Percentiles rank a stretch among this genome's conserved stretches.
Conservation (phyloP, 2,888 invertebrate genomes). For the Pantelozetes paolii region DNA sequence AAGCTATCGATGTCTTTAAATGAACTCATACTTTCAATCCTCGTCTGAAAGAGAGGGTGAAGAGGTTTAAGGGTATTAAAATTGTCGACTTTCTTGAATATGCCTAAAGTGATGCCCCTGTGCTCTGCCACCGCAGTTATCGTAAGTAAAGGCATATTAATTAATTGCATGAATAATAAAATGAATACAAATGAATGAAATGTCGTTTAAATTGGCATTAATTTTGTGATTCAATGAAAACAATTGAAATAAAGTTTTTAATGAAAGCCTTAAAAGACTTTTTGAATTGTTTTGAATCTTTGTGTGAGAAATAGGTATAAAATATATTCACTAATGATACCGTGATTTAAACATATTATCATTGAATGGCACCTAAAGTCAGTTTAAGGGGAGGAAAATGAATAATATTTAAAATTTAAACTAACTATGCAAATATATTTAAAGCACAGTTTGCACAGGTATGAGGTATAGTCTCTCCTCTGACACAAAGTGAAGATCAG, state of each 20-base stretch:
- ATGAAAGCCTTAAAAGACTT: not conserved
- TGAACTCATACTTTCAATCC: no score
- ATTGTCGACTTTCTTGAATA: no score
- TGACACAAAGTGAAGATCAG: not conserved
- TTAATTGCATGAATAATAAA: not conserved
- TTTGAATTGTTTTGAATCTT: not conserved
- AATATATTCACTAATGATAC: not conserved
- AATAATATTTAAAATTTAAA: slow-evolving; percentile 27
- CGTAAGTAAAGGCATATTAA: not conserved
- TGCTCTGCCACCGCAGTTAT: no score
- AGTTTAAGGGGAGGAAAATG: not conserved
- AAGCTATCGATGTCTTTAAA: no score
- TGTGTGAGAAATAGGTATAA: not conserved
- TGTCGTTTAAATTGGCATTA: not conserved
- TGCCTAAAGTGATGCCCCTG: no score
- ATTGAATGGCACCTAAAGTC: slow-evolving; percentile 1
- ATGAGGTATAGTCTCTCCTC: not conserved
- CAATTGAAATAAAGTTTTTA: not conserved
- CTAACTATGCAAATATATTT: slow-evolving; percentile 6
- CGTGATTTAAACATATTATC: slow-evolving; percentile 25
- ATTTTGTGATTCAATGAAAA: not conserved
- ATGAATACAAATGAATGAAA: not conserved
- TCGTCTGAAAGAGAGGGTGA: no score
- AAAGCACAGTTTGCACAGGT: slow-evolving; percentile 16
- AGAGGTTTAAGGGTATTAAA: no score